These are phyloP conservation scores for Poeciliopsis infans DNA, from an alignment of 2,797 vertebrate genomes.

Conservation along the genomic window DNA sequence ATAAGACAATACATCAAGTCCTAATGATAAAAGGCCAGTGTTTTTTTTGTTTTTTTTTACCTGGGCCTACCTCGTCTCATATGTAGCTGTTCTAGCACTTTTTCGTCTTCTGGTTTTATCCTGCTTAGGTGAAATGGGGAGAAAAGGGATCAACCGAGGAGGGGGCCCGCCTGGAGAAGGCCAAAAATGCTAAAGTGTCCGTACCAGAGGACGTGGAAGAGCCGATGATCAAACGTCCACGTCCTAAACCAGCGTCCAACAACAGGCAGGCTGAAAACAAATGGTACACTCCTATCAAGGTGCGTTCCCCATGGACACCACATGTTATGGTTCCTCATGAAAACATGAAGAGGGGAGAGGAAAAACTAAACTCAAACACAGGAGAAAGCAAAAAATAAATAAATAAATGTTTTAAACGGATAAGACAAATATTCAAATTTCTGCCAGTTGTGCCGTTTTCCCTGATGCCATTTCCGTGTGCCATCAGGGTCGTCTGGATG, in stretches of 20 bases:
- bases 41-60: background rate
- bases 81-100: background rate
- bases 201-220: slow-evolving; percentile 87
- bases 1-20: no score
- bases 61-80: background rate
- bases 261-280: slow-evolving; percentile 82
- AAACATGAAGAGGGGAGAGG: background rate
- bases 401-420: background rate
- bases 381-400: background rate
- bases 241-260: slow-evolving; percentile 65
- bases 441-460: background rate
- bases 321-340: background rate
- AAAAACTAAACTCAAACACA: background rate
- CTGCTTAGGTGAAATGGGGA: slow-evolving; percentile 91
- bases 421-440: background rate
- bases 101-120: background rate
- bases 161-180: slow-evolving; percentile 92
- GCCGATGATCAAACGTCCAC: slow-evolving; percentile 74
- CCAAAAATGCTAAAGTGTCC: slow-evolving; percentile 93
- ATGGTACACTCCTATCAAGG: slow-evolving; percentile 97
- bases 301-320: slow-evolving; percentile 46
- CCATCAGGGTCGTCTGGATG: slow-evolving; percentile 90
- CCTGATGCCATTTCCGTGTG: background rate
- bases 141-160: slow-evolving; percentile 97
- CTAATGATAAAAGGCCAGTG: background rate